A percentile compares a stretch with the other conserved stretches of the same genome.
Conservation (phyloP, 2,797 vertebrate species). For the Siniperca obscura region DNA sequence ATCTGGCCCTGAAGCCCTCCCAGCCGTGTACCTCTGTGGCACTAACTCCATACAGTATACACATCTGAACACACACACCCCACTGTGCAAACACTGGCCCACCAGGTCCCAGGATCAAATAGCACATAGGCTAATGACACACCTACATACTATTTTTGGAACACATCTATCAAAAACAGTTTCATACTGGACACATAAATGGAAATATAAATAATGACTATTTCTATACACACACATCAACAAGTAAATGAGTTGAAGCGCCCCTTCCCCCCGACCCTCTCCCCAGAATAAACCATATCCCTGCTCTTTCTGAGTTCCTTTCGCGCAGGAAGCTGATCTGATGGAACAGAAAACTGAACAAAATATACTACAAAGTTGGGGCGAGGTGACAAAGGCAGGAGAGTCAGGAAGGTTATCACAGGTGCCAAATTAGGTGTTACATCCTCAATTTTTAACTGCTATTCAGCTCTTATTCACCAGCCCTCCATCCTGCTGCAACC, state of each 20-base stretch:
- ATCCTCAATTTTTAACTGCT: slow-evolving; percentile 33
- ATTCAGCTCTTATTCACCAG: slow-evolving; percentile 25
- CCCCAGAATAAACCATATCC: slow-evolving; percentile 28
- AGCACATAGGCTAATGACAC: slow-evolving; percentile 69
- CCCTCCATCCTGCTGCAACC: slow-evolving; percentile 51
- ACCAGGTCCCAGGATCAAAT: slow-evolving; percentile 76
- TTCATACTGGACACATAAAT: slow-evolving; percentile 77
- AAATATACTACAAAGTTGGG: slow-evolving; percentile 48
- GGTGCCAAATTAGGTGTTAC: slow-evolving; percentile 49
- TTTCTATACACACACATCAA: slow-evolving; percentile 78
- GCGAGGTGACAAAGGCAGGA: slow-evolving; percentile 44
- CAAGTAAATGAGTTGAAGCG: slow-evolving; percentile 57
- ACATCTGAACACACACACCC: slow-evolving; percentile 58
- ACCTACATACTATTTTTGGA: slow-evolving; percentile 75
- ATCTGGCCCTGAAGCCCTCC: slow-evolving; percentile 63
- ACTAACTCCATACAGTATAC: slow-evolving; percentile 69
- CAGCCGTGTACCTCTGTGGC: slow-evolving; percentile 68
- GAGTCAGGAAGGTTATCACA: slow-evolving; percentile 58
- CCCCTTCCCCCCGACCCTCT: neutral
- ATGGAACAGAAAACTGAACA: slow-evolving; percentile 60
- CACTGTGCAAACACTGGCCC: slow-evolving; percentile 82
- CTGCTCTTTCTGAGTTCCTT: slow-evolving; percentile 53
- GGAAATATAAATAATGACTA: slow-evolving; percentile 85
- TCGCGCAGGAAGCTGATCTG: slow-evolving; percentile 57
- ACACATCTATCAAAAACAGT: slow-evolving; percentile 77